These are phyloP conservation scores for Periparus ater DNA, from an alignment of 2,797 vertebrate species.

Conservation along the genomic window DNA sequence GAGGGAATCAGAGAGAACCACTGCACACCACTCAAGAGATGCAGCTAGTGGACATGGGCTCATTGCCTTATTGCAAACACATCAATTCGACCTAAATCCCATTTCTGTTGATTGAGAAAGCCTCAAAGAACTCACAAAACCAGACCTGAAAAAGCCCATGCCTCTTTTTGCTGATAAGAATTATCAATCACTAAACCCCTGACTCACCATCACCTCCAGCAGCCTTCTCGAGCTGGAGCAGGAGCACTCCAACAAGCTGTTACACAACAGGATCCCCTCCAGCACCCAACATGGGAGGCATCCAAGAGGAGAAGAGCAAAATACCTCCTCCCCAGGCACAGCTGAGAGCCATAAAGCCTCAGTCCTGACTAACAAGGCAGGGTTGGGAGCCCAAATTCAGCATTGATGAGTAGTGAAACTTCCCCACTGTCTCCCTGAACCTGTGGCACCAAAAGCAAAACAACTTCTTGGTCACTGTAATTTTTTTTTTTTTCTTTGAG, in stretches of 20 bases:
- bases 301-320: neutral
- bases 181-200: neutral
- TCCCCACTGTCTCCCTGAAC: neutral
- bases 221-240: accelerated
- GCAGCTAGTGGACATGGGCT: accelerated
- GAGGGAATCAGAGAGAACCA: neutral
- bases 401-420: neutral
- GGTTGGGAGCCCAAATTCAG: neutral
- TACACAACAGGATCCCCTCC: neutral
- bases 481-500: neutral
- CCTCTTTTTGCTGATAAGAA: neutral
- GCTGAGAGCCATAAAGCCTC: neutral
- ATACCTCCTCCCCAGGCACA: neutral
- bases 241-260: neutral
- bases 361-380: neutral
- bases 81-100: neutral
- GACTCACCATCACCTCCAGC: accelerated
- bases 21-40: accelerated
- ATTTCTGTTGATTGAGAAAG: neutral
- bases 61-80: accelerated
- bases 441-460: neutral
- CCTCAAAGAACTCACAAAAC: neutral
- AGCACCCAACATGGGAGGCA: accelerated
- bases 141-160: neutral
- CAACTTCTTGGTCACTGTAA: neutral